phyloP scores from a whole-genome alignment of 2,797 vertebrate genomes.

The Smutsia gigantea region DNA sequence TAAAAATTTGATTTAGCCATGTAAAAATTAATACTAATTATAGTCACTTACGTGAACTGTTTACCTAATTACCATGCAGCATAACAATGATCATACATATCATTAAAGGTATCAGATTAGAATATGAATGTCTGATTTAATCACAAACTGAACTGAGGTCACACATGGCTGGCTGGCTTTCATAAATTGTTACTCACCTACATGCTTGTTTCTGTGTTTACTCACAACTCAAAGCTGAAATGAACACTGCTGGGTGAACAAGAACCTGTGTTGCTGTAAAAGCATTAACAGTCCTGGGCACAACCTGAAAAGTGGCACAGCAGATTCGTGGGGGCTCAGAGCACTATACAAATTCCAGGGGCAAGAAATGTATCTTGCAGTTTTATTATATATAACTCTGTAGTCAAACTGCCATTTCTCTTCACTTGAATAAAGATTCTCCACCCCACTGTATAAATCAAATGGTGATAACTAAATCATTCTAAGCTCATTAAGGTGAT shows the following conservation, averaged over 20 bases:
- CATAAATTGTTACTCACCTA: not conserved
- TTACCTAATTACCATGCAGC: not conserved
- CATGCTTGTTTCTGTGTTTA: not conserved
- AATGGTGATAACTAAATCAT: too few species aligned
- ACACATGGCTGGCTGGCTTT: not conserved
- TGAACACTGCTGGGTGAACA: not conserved
- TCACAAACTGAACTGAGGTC: not conserved
- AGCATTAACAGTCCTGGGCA: not conserved
- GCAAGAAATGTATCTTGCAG: not conserved
- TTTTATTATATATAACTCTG: not conserved
- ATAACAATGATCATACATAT: not conserved
- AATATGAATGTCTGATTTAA: not conserved
- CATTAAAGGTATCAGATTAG: not conserved
- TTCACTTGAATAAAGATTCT: not conserved
- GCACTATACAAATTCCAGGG: not conserved
- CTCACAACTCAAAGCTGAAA: not conserved
- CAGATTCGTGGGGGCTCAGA: not conserved
- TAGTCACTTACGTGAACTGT: not conserved
- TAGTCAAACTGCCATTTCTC: not conserved
- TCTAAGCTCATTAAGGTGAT: too few species aligned
- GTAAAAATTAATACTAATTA: constrained; percentile 45
- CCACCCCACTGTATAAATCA: not conserved
- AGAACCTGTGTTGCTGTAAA: not conserved
- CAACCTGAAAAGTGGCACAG: not conserved
- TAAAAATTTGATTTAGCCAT: not conserved